Evolutionary conservation across 1,140 invertebrate genomes (phyloP), one percentile per base, ranked within the genome.

Genomic region (Eubasilissa regina): DNA sequence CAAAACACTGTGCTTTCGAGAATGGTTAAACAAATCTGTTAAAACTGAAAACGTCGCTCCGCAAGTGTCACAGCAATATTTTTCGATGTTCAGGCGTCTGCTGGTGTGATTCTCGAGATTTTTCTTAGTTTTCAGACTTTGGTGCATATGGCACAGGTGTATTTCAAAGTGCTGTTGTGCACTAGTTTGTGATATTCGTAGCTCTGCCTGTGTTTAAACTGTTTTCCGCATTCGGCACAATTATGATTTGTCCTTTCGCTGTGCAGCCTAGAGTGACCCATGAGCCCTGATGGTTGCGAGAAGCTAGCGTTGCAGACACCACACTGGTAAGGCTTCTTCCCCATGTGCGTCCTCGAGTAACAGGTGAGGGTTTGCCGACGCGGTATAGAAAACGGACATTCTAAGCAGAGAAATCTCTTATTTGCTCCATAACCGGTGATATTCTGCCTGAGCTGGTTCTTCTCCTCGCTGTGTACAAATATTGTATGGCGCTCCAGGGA

Each of bases 171-270:
- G 79, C 25, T 83, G 82, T 85, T 84, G 85, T 89, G 89, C 9
- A 89, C 89, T 62, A 83, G 75, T 17, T 85, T 80, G 78, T 89
- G 87, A 19, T 85, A 86, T 78, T 88, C 88, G 19, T 88, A 84
- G 51, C 86, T 83, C 66, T 86, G 86, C 35, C 86, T 85, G 83
- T 86, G 86, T 83, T 92, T 91, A 85, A 92, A 93, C 85, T 91
- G 90, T 83, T 92, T 91, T 13, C 91, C 91, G 85, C 92, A 93
- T 51, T 90, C 80, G 19, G 89, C 85, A 84, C 93, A 94, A 35
- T 89, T 92, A 81, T 88, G 92, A 62, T 89, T 87, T 58, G 84
- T 87, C 47, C 81, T 82, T 53, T 83, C 84, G 75, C 86, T 88
- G 75, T 92, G 91, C 45, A 85, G 90, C 79, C 87, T 89, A 15